Evolutionary conservation across 2,113 vertebrate genomes (phyloP), one percentile per base, ranked within the genome.

Genomic region (Cyanoderma ruficeps): DNA sequence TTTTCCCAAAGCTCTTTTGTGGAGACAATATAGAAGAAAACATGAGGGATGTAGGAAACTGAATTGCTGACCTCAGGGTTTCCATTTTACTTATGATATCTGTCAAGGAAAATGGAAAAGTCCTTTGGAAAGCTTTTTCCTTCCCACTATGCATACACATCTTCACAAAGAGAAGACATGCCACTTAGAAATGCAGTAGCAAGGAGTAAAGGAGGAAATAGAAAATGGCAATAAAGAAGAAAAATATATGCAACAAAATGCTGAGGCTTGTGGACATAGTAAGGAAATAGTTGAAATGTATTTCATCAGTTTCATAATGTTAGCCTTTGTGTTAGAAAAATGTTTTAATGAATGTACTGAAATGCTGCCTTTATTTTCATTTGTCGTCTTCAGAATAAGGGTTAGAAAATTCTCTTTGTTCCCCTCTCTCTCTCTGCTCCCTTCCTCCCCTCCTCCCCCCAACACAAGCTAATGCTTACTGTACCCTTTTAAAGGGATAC

Each of bases 371-470:
- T 52, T 31, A 39, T 44, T 30, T 24, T n/a, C 0, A 0, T 5
- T 23, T 78, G 18, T 27, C 3, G 20, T 52, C 53, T 44, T 82
- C 24, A 25, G 49, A 77, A 65, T 9, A 65, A 56, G 7, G 7
- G 28, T 74, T 59, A 82, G 15, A 65, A 83, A 70, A 41, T n/a
- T 30, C 13, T 35, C 11, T 61, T n/a, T 71, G 2, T 16, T 27
- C 27, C 7, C 11, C 17, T 4, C 5, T 4, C 15, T 22, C 8
- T 15, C 4, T 16, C 8, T 42, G 10, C 13, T 3, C 2, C n/a
- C n/a, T n/a, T n/a, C n/a, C 37, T 9, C 37, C 37, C 37, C 37
- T 37, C 37, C 12, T 5, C 41, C 44, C 12, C 6, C 41, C 44
- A 65, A 13, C 39, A 81, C 9, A 77, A 49, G 9, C 5, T 93